A percentile compares a stretch with the other conserved stretches of the same genome.
These are phyloP conservation scores for Rhadinocentrus ornatus DNA, from an alignment of 2,797 vertebrate species.

Conservation along the genomic window DNA sequence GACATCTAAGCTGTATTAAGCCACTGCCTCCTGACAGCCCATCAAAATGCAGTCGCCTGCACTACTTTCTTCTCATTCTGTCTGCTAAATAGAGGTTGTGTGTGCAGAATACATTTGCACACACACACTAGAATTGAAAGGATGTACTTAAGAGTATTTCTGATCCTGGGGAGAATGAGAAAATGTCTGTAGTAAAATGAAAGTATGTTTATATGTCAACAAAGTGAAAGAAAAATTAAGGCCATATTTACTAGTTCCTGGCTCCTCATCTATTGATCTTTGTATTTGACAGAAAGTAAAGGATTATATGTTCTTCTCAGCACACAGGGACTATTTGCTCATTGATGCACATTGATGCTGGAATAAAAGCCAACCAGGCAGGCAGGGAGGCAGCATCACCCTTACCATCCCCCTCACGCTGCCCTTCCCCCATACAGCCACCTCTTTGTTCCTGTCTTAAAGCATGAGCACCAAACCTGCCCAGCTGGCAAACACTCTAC, in stretches of 20 bases:
- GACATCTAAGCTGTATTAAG: conserved; percentile 76
- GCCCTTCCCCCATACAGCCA: conserved; percentile 71
- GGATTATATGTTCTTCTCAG: conserved; percentile 60
- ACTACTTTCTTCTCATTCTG: conserved; percentile 62
- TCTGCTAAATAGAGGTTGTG: conserved; percentile 58
- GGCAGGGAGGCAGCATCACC: conserved; percentile 68
- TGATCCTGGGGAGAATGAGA: conserved; percentile 63
- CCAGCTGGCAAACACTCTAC: conserved; percentile 65
- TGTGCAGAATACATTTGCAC: conserved; percentile 59
- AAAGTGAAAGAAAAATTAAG: conserved; percentile 36
- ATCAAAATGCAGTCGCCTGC: conserved; percentile 65
- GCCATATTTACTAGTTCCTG: conserved; percentile 51
- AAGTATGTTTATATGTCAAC: conserved; percentile 47
- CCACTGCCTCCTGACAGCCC: conserved; percentile 71
- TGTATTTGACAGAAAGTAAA: conserved; percentile 66
- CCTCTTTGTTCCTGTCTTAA: conserved; percentile 78
- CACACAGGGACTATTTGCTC: conserved; percentile 73
- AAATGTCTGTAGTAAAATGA: conserved; percentile 62
- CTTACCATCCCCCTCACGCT: conserved; percentile 60
- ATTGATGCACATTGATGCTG: conserved; percentile 77
- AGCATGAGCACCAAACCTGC: conserved; percentile 68
- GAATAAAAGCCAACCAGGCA: conserved; percentile 77
- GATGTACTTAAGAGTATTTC: conserved; percentile 76
- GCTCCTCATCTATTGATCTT: conserved; percentile 58
- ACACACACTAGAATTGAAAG: conserved; percentile 50